These are phyloP conservation scores for Porites lobata DNA, from an alignment of 92 coral and sea anemone genomes.

Conservation along the genomic window DNA sequence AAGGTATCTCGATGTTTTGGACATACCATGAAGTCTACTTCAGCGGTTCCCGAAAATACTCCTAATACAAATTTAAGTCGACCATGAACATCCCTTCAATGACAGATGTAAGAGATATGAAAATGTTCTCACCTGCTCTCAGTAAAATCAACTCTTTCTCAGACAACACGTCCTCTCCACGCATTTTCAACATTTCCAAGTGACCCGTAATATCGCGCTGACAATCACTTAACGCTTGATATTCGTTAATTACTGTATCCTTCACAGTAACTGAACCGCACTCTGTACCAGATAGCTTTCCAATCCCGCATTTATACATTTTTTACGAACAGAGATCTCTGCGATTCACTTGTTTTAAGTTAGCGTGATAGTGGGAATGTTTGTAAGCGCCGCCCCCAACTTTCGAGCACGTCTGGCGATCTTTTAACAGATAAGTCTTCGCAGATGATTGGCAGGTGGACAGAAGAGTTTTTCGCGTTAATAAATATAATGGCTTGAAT, in stretches of 20 bases:
- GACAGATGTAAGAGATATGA: not conserved
- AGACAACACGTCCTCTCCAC: not conserved
- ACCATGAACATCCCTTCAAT: too few relatives aligned
- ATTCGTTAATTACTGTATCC: not conserved
- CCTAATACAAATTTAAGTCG: not conserved
- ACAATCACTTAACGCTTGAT: conserved; percentile 6
- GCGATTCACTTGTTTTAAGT: too few relatives aligned
- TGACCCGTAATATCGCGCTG: conserved; percentile 31
- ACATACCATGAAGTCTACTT: not conserved
- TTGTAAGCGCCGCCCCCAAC: too few relatives aligned
- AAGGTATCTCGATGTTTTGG: conserved; percentile 4
- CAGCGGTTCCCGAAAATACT: not conserved
- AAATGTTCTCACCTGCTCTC: conserved; percentile 30
- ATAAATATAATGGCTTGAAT: too few relatives aligned
- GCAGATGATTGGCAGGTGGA: too few relatives aligned
- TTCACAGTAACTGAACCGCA: conserved; percentile 1
- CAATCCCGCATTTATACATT: not conserved
- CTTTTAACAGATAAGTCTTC: too few relatives aligned
- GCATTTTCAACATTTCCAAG: conserved; percentile 29
- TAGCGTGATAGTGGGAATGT: too few relatives aligned
- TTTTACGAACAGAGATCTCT: too few relatives aligned
- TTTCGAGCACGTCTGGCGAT: too few relatives aligned
- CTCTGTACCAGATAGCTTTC: conserved; percentile 11
- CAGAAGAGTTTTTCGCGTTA: too few relatives aligned
- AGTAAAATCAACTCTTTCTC: conserved; percentile 29